phyloP scores from a whole-genome alignment of 2,113 vertebrate genomes.

The Eurypyga helias region DNA sequence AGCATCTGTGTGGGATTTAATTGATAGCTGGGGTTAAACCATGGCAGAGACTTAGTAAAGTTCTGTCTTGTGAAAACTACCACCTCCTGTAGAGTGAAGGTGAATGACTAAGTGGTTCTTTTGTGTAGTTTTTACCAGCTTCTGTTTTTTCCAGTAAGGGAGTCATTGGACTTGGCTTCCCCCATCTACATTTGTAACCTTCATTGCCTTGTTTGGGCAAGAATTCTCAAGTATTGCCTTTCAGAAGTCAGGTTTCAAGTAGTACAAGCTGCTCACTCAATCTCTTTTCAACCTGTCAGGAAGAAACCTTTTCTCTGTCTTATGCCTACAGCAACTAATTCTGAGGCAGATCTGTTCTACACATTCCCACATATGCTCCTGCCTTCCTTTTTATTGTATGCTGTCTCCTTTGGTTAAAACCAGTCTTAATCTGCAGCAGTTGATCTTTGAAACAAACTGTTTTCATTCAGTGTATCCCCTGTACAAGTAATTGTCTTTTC shows the following conservation, averaged over 20 bases:
- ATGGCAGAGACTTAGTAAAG: not conserved
- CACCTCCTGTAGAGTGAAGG: not conserved
- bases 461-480: not conserved
- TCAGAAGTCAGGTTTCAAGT: not conserved
- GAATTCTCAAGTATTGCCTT: not conserved
- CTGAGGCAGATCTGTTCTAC: not conserved
- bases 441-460: not conserved
- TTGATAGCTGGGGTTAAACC: too few species aligned
- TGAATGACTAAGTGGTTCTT: not conserved
- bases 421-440: not conserved
- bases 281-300: not conserved
- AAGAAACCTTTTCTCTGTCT: not conserved
- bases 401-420: not conserved
- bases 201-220: not conserved
- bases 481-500: not conserved
- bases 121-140: not conserved
- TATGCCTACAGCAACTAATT: not conserved
- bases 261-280: not conserved
- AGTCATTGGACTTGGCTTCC: not conserved
- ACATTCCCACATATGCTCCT: not conserved
- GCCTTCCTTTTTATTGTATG: not conserved
- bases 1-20: too few species aligned
- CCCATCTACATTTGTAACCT: not conserved
- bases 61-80: not conserved
- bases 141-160: not conserved